Evolutionary conservation across 2,888 invertebrate species (phyloP), one percentile per base, ranked within the genome.

Genomic region (Gastracanthus pulcherrimus): DNA sequence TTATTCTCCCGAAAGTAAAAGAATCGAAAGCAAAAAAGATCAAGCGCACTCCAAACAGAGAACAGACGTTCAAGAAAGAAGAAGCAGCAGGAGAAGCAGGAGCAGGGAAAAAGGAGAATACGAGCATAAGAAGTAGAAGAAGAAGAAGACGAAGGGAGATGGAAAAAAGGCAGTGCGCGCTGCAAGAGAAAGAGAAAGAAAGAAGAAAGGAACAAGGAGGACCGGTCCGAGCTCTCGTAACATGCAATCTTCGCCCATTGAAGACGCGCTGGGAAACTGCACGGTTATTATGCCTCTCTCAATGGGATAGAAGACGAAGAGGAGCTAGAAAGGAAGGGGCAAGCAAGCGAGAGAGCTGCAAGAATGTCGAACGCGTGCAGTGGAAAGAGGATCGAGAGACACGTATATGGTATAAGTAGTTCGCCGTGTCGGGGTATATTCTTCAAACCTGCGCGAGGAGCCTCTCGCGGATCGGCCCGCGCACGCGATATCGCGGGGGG

Each of bases 201-300:
- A 81, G 82, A 58, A 70, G 64, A 69, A 70, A 71, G 86, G 86
- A 86, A 85, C 83, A 85, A 79, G 70, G 80, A 86, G 86, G 86
- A 87, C 85, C 86, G 87, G 88, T 86, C 86, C 84, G 88, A 88
- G 89, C 88, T 87, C 89, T 89, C 84, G 89, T 89, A 90, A 89
- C 90, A 86, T 91, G 91, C 91, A 91, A 91, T 91, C 91, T 91
- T 91, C 88, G 88, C 86, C 89, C 90, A 91, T 91, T 91, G 90
- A 91, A 90, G 89, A 90, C 88, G 87, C 89, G 87, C 81, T 91
- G 91, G 90, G 91, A 91, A 91, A 91, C 89, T 90, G 91, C 90
- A 89, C 89, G 89, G 90, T 90, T 91, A 91, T 91, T 90, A 90
- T 89, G 89, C 86, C 88, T 90, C 67, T 81, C 76, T 82, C 87